Percentiles rank a stretch among this genome's conserved stretches.
These are phyloP conservation scores for Manis crassicaudata DNA, from an alignment of 2,797 vertebrate species.

Conservation along the genomic window DNA sequence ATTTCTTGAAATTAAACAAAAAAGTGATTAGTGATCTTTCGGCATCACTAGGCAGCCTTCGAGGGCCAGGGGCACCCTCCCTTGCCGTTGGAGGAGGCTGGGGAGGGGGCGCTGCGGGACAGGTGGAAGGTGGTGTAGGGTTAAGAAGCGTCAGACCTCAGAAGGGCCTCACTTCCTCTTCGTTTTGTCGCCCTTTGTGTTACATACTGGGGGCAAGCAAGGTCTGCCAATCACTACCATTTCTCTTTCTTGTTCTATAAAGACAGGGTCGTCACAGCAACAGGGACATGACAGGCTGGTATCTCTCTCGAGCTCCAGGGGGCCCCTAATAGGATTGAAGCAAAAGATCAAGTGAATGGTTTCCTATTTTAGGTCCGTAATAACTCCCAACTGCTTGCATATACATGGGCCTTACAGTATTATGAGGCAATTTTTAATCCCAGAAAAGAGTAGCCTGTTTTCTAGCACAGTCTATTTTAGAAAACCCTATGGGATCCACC, in stretches of 20 bases:
- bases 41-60: not conserved
- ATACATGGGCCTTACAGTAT: conserved; percentile 87
- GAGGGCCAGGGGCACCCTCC: not conserved
- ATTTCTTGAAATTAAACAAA: conserved; percentile 67
- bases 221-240: conserved; percentile 92
- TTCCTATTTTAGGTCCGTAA: conserved; percentile 89
- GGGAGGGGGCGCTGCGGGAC: conserved; percentile 82
- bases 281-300: conserved; percentile 90
- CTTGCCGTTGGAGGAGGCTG: conserved; percentile 19
- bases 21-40: conserved; percentile 66
- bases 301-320: conserved; percentile 89
- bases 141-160: conserved; percentile 91
- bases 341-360: conserved; percentile 89
- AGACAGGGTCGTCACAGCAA: conserved; percentile 91
- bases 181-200: conserved; percentile 94
- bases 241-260: conserved; percentile 89
- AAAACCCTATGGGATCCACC: conserved; percentile 51
- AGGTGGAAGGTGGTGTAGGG: conserved; percentile 90
- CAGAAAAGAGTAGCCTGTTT: conserved; percentile 80
- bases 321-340: conserved; percentile 91
- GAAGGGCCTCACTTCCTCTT: conserved; percentile 94
- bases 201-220: conserved; percentile 91
- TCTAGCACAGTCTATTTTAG: conserved; percentile 63
- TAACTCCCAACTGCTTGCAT: conserved; percentile 88
- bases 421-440: conserved; percentile 83